phyloP scores from a whole-genome alignment of 1,140 invertebrate species.

The Anastrepha ludens region DNA sequence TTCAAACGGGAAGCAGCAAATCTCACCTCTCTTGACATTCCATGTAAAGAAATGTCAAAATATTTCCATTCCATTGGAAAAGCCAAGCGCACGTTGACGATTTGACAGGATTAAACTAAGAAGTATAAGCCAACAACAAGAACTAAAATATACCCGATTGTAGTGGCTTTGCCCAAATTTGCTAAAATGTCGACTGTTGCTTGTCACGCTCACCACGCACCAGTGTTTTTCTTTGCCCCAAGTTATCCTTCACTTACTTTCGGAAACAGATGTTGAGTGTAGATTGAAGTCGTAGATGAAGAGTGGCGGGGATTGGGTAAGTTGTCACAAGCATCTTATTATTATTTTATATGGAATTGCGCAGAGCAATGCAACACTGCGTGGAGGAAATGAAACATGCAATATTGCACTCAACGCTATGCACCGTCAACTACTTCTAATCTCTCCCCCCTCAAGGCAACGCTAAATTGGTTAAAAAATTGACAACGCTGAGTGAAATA shows the following conservation, averaged over 20 bases:
- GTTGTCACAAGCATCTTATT: background rate
- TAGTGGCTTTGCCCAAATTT: constrained; percentile 11
- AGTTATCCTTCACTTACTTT: constrained; percentile 15
- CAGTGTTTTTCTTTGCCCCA: constrained; percentile 4
- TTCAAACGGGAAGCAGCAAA: background rate
- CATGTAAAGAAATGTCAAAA: background rate
- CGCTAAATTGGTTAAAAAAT: background rate
- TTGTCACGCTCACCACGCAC: constrained; percentile 42
- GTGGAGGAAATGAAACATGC: constrained; percentile 29
- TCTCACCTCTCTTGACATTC: background rate
- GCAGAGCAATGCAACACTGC: background rate
- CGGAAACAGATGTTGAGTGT: constrained; percentile 31
- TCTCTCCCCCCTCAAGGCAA: background rate
- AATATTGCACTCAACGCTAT: constrained; percentile 34
- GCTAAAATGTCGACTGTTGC: constrained; percentile 30
- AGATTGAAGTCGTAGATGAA: background rate
- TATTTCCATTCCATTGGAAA: background rate
- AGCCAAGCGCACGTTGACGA: background rate
- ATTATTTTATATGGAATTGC: constrained; percentile 13
- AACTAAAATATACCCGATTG: background rate
- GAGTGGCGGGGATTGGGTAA: background rate
- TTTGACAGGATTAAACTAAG: background rate
- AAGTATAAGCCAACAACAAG: background rate
- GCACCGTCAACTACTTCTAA: background rate
- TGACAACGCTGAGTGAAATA: background rate